phyloP scores from a whole-genome alignment of 2,797 vertebrate species.

The Aselliscus stoliczkanus region DNA sequence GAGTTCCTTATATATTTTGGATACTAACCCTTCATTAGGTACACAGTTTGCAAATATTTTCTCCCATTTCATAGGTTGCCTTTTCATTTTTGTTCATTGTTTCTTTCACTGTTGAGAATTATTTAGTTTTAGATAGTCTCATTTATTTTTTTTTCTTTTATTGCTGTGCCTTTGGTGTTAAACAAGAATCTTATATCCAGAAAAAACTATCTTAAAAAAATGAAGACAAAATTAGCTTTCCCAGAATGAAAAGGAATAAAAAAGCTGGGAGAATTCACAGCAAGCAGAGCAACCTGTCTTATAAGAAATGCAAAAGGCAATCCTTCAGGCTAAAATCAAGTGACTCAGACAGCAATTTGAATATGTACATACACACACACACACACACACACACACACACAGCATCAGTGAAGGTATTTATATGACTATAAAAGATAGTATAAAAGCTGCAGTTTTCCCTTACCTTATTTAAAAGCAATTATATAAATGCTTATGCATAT shows the following conservation, averaged over 20 bases:
- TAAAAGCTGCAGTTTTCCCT: neutral
- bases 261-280: too few relatives aligned
- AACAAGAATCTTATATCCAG: neutral
- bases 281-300: neutral
- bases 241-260: neutral
- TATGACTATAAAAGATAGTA: neutral
- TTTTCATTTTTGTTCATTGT: neutral
- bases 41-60: too few relatives aligned
- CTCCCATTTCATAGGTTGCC: too few relatives aligned
- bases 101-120: neutral
- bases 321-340: neutral
- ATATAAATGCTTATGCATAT: neutral
- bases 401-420: neutral
- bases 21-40: too few relatives aligned
- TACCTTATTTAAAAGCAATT: neutral
- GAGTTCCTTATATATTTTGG: too few relatives aligned
- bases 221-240: neutral
- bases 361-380: neutral
- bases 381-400: neutral
- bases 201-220: neutral
- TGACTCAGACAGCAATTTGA: neutral
- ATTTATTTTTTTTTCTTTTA: neutral
- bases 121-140: neutral
- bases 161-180: neutral
- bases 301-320: neutral